Evolutionary conservation across 2,797 vertebrate genomes (phyloP).

Genomic region (Octomys mimax): DNA sequence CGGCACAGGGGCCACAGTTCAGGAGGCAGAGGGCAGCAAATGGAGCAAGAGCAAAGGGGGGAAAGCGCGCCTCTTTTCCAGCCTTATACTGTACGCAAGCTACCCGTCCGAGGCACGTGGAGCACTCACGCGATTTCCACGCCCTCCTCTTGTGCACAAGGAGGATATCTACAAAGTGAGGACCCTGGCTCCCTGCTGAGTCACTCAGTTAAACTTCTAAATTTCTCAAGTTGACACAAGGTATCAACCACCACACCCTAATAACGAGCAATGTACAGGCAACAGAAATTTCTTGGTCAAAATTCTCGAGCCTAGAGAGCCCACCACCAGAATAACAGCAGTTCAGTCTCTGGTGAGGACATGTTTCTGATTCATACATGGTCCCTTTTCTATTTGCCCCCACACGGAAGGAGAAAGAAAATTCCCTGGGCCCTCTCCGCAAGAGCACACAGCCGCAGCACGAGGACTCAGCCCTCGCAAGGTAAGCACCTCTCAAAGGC

Average conservation of each 20-base stretch:
- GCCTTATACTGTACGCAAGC: no score
- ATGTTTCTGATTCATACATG: neutral
- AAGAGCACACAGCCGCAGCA: neutral
- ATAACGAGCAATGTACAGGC: neutral
- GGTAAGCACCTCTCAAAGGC: neutral
- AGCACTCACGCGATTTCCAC: no score
- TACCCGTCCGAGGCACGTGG: no score
- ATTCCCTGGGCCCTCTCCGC: neutral
- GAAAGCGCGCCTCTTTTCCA: no score
- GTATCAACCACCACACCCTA: neutral
- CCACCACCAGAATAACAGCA: neutral
- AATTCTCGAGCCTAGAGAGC: neutral
- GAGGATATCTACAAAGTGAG: no score
- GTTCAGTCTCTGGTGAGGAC: neutral
- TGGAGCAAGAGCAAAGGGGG: no score
- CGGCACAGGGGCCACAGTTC: no score
- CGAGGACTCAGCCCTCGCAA: neutral
- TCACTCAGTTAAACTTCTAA: no score
- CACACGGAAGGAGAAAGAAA: neutral
- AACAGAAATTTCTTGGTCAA: neutral
- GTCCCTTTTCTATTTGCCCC: neutral
- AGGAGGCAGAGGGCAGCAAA: no score
- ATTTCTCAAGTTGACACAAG: no score
- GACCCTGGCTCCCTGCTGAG: no score
- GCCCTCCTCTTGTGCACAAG: no score